These are phyloP conservation scores for Diachasma alloeum DNA, from an alignment of 1,140 invertebrate species.

Conservation along the genomic window DNA sequence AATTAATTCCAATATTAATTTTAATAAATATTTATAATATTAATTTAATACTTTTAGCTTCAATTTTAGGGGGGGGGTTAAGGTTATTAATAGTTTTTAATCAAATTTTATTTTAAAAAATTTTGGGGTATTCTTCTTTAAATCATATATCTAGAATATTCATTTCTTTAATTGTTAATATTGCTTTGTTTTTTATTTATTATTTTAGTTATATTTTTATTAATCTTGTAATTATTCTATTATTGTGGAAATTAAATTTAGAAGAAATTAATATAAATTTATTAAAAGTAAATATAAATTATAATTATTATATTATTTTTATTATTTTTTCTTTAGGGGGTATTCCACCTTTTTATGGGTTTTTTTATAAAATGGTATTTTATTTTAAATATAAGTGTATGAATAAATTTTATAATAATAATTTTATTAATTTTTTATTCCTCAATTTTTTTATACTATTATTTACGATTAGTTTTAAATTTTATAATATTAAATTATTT, in stretches of 20 bases:
- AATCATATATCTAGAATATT: constrained; percentile 58
- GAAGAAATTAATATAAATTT: not conserved
- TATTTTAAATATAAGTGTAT: constrained; percentile 16
- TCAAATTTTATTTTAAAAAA: constrained; percentile 63
- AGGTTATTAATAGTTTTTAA: constrained; percentile 65
- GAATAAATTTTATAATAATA: constrained; percentile 7
- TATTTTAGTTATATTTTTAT: constrained; percentile 62
- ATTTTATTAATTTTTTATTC: constrained; percentile 23
- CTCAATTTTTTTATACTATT: constrained; percentile 22
- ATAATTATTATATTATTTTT: constrained; percentile 20
- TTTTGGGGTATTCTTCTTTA: constrained; percentile 60
- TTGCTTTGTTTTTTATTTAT: constrained; percentile 65
- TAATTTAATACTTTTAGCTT: constrained; percentile 66
- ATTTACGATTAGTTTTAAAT: constrained; percentile 14
- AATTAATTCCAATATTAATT: constrained; percentile 47
- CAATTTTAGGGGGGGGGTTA: constrained; percentile 67
- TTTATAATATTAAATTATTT: constrained; percentile 40
- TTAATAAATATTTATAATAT: constrained; percentile 51
- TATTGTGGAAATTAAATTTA: not conserved
- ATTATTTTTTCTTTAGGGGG: constrained; percentile 26
- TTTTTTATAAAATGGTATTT: constrained; percentile 40
- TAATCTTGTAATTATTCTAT: constrained; percentile 52
- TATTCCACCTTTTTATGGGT: constrained; percentile 33
- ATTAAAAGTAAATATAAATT: constrained; percentile 12
- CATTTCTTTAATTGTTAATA: constrained; percentile 67